Conservation (phyloP, 2,888 invertebrate genomes). For the Cephus rjabovi region DNA sequence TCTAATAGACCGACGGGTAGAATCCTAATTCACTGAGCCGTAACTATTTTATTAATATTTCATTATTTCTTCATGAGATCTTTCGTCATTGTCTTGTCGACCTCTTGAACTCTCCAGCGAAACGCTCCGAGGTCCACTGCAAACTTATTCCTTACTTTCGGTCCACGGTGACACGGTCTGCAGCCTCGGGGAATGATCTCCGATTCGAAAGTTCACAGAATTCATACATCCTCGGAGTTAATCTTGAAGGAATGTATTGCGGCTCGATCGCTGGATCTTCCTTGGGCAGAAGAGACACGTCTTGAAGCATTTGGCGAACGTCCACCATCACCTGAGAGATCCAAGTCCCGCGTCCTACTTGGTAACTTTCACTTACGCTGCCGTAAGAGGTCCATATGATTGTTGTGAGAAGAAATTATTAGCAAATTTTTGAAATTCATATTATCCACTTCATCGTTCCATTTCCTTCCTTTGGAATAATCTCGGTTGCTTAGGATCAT, state of each 20-base stretch:
- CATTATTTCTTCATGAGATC: neutral
- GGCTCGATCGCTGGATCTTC: neutral
- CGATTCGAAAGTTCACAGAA: neutral
- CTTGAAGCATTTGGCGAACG: conserved; percentile 56
- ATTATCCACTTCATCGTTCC: neutral
- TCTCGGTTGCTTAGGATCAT: neutral
- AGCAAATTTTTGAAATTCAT: neutral
- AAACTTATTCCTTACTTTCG: neutral
- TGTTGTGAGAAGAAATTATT: neutral
- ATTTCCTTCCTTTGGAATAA: neutral
- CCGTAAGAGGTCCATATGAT: conserved; percentile 61
- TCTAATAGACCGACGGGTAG: neutral
- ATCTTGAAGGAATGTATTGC: neutral
- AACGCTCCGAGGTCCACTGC: neutral
- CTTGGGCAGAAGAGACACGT: conserved; percentile 23
- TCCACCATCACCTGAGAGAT: conserved; percentile 42
- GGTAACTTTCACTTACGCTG: conserved; percentile 64
- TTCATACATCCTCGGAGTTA: neutral
- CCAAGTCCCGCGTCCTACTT: conserved; percentile 62
- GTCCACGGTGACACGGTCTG: neutral
- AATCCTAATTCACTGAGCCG: neutral
- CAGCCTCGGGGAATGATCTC: neutral
- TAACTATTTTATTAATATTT: neutral
- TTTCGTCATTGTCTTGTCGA: neutral
- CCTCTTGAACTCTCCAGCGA: neutral